phyloP scores from a whole-genome alignment of 2,888 invertebrate species.

The Scotopteryx bipunctaria region DNA sequence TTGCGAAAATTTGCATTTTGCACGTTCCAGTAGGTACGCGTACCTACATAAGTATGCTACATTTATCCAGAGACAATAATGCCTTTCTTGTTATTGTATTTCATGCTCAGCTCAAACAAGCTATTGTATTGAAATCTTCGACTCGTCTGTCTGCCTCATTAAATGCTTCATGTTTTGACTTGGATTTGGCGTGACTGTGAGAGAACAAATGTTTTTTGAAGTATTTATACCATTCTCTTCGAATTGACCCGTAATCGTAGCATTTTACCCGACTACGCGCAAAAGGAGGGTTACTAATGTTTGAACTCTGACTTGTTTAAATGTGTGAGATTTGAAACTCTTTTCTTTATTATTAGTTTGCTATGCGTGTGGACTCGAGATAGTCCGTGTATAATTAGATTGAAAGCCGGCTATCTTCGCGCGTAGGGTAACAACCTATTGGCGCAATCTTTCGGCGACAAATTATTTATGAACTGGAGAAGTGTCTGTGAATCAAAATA shows the following conservation, averaged over 20 bases:
- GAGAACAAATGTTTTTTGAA: background rate
- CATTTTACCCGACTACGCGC: too few species aligned
- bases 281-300: too few species aligned
- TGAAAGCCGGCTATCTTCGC: background rate
- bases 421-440: constrained; percentile 1
- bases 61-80: background rate
- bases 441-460: constrained; percentile 10
- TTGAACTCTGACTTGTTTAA: too few species aligned
- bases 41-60: too few species aligned
- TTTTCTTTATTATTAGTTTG: background rate
- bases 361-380: background rate
- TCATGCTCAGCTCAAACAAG: constrained; percentile 14
- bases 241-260: too few species aligned
- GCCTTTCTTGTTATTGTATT: constrained; percentile 19
- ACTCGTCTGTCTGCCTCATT: constrained; percentile 13
- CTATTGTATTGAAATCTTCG: constrained; percentile 15
- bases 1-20: background rate
- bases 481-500: constrained; percentile 2
- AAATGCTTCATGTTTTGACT: constrained; percentile 15
- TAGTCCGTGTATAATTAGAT: constrained; percentile 7
- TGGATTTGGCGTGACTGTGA: constrained; percentile 1
- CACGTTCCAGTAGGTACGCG: background rate
- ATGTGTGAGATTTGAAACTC: too few species aligned
- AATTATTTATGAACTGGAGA: constrained; percentile 8
- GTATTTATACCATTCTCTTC: too few species aligned